Evolutionary conservation across 2,888 invertebrate genomes (phyloP).

Genomic region (Apamea monoglypha): DNA sequence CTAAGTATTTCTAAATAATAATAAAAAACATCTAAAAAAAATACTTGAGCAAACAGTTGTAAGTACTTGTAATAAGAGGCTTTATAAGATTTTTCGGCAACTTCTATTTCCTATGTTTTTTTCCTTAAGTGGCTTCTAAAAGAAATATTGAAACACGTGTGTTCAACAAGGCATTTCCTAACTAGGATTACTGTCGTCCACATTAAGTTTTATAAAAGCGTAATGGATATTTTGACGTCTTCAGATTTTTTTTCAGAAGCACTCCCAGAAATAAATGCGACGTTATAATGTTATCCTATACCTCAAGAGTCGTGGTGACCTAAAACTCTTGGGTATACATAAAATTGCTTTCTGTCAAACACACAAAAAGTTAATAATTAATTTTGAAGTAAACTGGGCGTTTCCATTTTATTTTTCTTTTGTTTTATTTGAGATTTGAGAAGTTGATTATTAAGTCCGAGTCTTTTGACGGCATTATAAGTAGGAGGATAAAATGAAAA

Average conservation of each 20-base stretch:
- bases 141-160: neutral
- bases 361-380: slow-evolving; percentile 44
- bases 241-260: slow-evolving; percentile 19
- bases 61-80: neutral
- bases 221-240: slow-evolving; percentile 26
- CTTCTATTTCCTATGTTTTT: neutral
- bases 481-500: neutral
- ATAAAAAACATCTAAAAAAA: neutral
- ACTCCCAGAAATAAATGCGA: slow-evolving; percentile 14
- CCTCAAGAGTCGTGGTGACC: slow-evolving; percentile 23
- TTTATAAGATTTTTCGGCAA: neutral
- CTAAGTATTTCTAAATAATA: neutral
- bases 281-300: slow-evolving; percentile 6
- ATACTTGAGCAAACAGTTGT: neutral
- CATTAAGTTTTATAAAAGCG: slow-evolving; percentile 9
- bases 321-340: slow-evolving; percentile 39
- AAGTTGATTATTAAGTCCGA: slow-evolving; percentile 21
- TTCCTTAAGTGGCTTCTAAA: neutral
- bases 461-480: slow-evolving; percentile 16
- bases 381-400: slow-evolving; percentile 32
- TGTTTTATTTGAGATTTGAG: slow-evolving; percentile 28
- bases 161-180: neutral
- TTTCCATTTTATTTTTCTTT: slow-evolving; percentile 30
- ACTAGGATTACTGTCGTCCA: neutral
- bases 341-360: slow-evolving; percentile 50